Conservation (phyloP, 2,113 vertebrate genomes). For the Chaetops frenatus region DNA sequence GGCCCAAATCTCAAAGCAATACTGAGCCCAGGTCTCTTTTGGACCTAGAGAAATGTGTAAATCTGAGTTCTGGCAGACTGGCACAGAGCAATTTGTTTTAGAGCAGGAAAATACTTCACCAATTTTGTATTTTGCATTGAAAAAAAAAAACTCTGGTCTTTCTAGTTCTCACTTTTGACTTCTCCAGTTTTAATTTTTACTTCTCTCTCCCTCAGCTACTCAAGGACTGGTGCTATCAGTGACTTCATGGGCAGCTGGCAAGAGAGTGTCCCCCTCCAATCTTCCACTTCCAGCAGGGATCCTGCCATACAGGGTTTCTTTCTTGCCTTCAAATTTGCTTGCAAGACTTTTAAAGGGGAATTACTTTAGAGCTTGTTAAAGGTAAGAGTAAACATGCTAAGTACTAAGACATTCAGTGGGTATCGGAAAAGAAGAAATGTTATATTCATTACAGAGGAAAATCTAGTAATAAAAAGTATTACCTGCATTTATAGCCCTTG, state of each 20-base stretch:
- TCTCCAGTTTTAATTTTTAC: not conserved
- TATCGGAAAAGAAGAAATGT: slow-evolving; percentile 56
- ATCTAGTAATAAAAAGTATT: slow-evolving; percentile 74
- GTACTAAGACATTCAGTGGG: slow-evolving; percentile 41
- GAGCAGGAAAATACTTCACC: not conserved
- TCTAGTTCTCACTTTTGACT: not conserved
- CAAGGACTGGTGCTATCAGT: not conserved
- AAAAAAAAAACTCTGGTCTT: not conserved
- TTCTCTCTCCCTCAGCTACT: not conserved
- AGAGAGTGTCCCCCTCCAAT: not conserved
- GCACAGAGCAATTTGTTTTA: not conserved
- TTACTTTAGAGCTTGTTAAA: slow-evolving; percentile 53
- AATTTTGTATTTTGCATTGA: not conserved
- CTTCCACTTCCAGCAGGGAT: not conserved
- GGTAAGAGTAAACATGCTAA: slow-evolving; percentile 35
- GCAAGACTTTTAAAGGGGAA: slow-evolving; percentile 16
- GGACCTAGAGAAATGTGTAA: not conserved
- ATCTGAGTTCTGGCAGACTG: not conserved
- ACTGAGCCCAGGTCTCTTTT: not conserved
- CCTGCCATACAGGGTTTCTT: not conserved
- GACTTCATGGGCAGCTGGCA: not conserved
- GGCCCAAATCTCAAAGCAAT: not conserved
- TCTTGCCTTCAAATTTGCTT: not conserved
- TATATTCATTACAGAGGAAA: slow-evolving; percentile 68
- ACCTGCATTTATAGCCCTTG: slow-evolving; percentile 72